These are phyloP conservation scores for Bursaphelenchus okinawaensis DNA, from an alignment of 2,888 invertebrate genomes.

Conservation along the genomic window DNA sequence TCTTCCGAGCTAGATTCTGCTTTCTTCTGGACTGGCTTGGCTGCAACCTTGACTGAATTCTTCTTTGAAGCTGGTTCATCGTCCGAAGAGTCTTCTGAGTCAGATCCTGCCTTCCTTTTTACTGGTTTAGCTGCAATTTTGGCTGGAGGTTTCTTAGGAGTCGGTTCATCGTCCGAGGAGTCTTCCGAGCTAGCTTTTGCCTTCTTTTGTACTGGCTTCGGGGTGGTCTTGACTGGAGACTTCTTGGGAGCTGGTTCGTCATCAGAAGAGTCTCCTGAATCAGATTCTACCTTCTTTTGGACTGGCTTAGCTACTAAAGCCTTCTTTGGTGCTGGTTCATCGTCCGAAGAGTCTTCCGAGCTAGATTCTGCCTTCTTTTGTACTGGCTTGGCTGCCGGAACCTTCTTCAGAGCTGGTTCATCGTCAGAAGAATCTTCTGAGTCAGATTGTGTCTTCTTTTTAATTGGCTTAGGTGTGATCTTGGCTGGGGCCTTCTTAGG, in stretches of 20 bases:
- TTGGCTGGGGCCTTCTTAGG: slow-evolving; percentile 12
- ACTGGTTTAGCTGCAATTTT: neutral
- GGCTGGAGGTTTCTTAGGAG: slow-evolving; percentile 17
- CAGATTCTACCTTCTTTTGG: slow-evolving; percentile 19
- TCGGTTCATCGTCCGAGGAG: slow-evolving; percentile 23
- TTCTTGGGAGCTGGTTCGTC: slow-evolving; percentile 15
- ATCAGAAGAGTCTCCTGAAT: slow-evolving; percentile 15
- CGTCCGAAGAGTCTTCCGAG: slow-evolving; percentile 18
- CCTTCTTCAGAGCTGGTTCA: slow-evolving; percentile 20
- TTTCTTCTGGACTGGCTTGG: slow-evolving; percentile 8
- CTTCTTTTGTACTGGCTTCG: slow-evolving; percentile 5
- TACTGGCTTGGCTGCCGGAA: slow-evolving; percentile 6
- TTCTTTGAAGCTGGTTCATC: slow-evolving; percentile 22
- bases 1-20: slow-evolving; percentile 7
- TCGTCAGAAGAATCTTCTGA: slow-evolving; percentile 1
- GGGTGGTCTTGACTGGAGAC: slow-evolving; percentile 6
- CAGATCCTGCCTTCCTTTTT: neutral
- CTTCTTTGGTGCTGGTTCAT: slow-evolving; percentile 26
- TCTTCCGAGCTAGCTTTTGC: slow-evolving; percentile 4
- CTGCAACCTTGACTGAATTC: slow-evolving; percentile 14
- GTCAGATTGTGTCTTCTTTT: neutral
- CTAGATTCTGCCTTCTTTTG: slow-evolving; percentile 6
- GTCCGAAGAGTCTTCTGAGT: neutral
- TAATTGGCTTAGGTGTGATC: neutral
- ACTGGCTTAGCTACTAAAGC: slow-evolving; percentile 12